Evolutionary conservation across 2,797 vertebrate species (phyloP).

Genomic region (Sebastes cheni): DNA sequence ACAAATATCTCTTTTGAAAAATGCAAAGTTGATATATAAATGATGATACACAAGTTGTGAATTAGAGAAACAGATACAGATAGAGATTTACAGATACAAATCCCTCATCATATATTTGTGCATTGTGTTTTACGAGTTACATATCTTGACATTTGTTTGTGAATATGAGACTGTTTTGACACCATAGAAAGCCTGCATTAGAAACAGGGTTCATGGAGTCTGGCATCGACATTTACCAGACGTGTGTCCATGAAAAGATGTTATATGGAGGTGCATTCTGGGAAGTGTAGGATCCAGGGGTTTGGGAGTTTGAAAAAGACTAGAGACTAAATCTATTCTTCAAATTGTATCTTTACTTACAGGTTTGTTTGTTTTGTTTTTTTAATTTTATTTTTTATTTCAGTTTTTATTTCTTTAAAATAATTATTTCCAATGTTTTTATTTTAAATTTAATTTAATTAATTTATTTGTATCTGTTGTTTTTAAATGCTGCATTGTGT

Average conservation of each 20-base stretch:
- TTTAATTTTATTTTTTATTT: no score
- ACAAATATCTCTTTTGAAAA: no score
- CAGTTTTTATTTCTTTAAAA: background rate
- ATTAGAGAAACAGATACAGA: no score
- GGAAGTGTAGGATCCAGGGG: background rate
- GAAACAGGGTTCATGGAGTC: background rate
- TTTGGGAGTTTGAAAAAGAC: background rate
- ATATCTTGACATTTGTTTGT: no score
- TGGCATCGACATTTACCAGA: background rate
- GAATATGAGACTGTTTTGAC: no score
- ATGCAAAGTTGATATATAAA: no score
- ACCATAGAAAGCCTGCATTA: background rate
- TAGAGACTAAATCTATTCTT: background rate
- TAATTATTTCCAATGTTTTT: background rate
- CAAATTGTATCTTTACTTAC: accelerated
- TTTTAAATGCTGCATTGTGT: background rate
- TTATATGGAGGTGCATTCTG: background rate
- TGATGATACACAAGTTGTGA: no score
- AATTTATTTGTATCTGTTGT: accelerated
- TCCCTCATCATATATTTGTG: no score
- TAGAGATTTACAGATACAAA: no score
- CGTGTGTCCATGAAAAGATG: background rate
- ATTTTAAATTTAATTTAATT: background rate
- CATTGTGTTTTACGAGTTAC: accelerated
- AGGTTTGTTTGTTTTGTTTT: no score